Evolutionary conservation across 2,888 invertebrate species (phyloP).

Genomic region (Limenitis arthemis): DNA sequence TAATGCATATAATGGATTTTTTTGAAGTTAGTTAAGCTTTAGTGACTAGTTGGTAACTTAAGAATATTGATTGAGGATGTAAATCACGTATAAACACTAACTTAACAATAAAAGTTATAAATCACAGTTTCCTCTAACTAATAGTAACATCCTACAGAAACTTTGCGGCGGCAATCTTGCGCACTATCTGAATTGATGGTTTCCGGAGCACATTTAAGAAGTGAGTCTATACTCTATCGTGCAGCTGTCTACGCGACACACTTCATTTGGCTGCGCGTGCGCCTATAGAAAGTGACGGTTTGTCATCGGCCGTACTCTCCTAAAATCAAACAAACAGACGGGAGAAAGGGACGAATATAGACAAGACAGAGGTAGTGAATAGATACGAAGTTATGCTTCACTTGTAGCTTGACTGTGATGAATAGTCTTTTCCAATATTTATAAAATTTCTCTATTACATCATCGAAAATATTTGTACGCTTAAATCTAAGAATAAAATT

Average conservation of each 20-base stretch:
- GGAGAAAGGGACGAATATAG: constrained; percentile 7
- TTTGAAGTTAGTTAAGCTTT: not conserved
- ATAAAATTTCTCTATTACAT: too few relatives aligned
- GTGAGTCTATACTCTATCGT: constrained; percentile 57
- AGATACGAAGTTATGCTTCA: not conserved
- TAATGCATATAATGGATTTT: not conserved
- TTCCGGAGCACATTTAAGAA: constrained; percentile 65
- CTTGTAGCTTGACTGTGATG: too few relatives aligned
- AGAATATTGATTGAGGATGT: not conserved
- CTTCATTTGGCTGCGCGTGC: constrained; percentile 67
- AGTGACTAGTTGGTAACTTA: not conserved
- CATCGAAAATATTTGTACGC: too few relatives aligned
- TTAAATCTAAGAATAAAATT: too few relatives aligned
- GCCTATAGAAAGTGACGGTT: constrained; percentile 65
- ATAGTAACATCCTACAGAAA: constrained; percentile 64
- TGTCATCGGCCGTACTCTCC: constrained; percentile 51
- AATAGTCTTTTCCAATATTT: too few relatives aligned
- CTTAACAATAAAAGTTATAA: constrained; percentile 69
- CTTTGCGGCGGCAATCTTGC: constrained; percentile 62
- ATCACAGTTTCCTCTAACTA: constrained; percentile 64
- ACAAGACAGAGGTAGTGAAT: constrained; percentile 27
- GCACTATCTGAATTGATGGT: constrained; percentile 69
- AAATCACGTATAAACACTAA: constrained; percentile 39
- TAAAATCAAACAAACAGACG: constrained; percentile 51
- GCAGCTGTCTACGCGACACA: constrained; percentile 68